Conservation (phyloP, 2,888 invertebrate species). For the Ctenicera cuprea region DNA sequence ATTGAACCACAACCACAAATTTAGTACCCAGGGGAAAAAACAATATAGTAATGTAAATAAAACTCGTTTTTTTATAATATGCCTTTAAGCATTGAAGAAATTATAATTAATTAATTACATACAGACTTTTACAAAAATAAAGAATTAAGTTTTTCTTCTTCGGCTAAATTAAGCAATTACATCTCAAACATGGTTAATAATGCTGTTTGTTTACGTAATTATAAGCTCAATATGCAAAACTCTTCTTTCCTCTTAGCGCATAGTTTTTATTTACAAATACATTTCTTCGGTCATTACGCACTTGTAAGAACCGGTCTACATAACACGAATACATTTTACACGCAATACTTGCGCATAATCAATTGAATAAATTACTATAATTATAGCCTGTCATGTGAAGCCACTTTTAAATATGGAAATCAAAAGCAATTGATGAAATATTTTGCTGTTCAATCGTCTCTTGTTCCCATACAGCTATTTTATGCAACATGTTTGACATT, state of each 20-base stretch:
- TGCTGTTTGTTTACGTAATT: not conserved
- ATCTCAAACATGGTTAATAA: not conserved
- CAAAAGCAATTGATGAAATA: constrained; percentile 22
- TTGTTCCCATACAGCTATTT: not conserved
- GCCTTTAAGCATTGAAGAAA: no score
- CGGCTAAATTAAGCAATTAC: no score
- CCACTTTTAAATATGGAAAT: constrained; percentile 10
- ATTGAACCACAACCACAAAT: no score
- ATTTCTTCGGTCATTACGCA: constrained; percentile 21
- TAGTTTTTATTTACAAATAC: constrained; percentile 12
- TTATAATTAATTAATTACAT: no score
- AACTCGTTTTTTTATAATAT: no score
- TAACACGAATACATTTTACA: constrained; percentile 20
- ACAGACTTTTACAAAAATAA: no score
- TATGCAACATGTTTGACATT: no score
- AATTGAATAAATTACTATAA: constrained; percentile 24
- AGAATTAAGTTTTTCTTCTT: no score
- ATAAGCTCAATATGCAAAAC: not conserved
- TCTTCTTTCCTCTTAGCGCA: constrained; percentile 1
- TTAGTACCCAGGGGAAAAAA: no score
- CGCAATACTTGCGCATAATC: constrained; percentile 9
- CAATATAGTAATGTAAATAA: no score
- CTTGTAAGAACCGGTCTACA: constrained; percentile 21
- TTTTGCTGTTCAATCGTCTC: not conserved
- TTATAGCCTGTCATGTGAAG: constrained; percentile 19